Conservation (phyloP, 1,140 invertebrate genomes). For the Zaprionus ghesquierei region DNA sequence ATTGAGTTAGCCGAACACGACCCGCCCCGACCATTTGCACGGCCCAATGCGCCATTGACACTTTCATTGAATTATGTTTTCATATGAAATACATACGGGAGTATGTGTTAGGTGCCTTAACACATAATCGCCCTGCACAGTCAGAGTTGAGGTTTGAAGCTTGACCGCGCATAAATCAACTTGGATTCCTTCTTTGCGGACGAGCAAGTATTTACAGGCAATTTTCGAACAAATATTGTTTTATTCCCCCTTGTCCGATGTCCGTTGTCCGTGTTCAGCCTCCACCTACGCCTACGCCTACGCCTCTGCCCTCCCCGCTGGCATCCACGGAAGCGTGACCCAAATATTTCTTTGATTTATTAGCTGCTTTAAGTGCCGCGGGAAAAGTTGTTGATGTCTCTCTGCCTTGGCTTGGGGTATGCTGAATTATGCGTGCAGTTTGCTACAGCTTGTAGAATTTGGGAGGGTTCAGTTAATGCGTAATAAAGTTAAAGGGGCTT, state of each 20-base stretch:
- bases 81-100: constrained; percentile 44
- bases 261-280: too few relatives aligned
- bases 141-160: constrained; percentile 45
- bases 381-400: constrained; percentile 48
- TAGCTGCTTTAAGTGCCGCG: constrained; percentile 59
- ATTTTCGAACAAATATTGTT: constrained; percentile 77
- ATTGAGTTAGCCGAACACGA: constrained; percentile 66
- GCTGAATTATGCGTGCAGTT: constrained; percentile 27
- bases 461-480: neutral
- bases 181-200: constrained; percentile 19
- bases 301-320: neutral
- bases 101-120: constrained; percentile 40
- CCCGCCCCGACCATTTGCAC: constrained; percentile 12
- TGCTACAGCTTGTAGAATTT: constrained; percentile 2
- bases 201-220: constrained; percentile 64
- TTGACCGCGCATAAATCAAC: constrained; percentile 74
- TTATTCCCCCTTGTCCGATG: constrained; percentile 15
- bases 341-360: constrained; percentile 81
- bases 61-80: constrained; percentile 74
- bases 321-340: constrained; percentile 70
- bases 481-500: neutral
- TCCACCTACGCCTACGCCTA: neutral
- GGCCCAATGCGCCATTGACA: constrained; percentile 55
- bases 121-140: constrained; percentile 17
- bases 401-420: constrained; percentile 5